Conservation (phyloP, 2,113 vertebrate species). For the Chinchilla lanigera region DNA sequence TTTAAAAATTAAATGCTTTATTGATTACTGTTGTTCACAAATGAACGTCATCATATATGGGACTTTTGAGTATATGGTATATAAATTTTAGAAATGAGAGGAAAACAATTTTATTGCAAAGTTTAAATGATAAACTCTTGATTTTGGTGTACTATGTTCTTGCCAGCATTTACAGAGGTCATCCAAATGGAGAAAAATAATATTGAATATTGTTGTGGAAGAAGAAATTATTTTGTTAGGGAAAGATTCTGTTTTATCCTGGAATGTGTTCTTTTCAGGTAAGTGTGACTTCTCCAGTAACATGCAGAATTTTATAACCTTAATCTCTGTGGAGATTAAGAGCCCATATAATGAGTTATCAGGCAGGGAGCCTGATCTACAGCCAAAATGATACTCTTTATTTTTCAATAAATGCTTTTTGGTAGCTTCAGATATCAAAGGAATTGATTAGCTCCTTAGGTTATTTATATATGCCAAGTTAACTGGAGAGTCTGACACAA, state of each 20-base stretch:
- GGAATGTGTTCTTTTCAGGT: slow-evolving; percentile 52
- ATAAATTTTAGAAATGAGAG: slow-evolving; percentile 9
- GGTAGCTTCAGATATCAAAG: slow-evolving; percentile 60
- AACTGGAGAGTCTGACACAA: slow-evolving; percentile 69
- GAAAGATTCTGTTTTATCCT: slow-evolving; percentile 51
- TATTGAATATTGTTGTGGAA: slow-evolving; percentile 52
- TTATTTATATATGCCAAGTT: slow-evolving; percentile 67
- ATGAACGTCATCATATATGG: slow-evolving; percentile 57
- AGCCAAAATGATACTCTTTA: slow-evolving; percentile 51
- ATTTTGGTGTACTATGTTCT: slow-evolving; percentile 10
- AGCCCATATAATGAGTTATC: slow-evolving; percentile 43
- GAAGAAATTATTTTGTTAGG: slow-evolving; percentile 52
- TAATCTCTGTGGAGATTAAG: slow-evolving; percentile 37
- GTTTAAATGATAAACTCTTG: slow-evolving; percentile 50
- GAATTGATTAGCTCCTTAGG: slow-evolving; percentile 61
- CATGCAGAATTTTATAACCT: slow-evolving; percentile 60
- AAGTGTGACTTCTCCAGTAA: slow-evolving; percentile 54
- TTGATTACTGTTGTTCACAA: slow-evolving; percentile 72
- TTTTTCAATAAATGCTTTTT: slow-evolving; percentile 67
- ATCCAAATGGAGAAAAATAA: slow-evolving; percentile 50
- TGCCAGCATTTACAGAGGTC: slow-evolving; percentile 40
- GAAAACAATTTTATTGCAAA: slow-evolving; percentile 41
- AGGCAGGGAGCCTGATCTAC: slow-evolving; percentile 13
- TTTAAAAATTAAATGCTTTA: slow-evolving; percentile 74
- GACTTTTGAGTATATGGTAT: slow-evolving; percentile 18